Conservation (phyloP, 2,113 vertebrate genomes). For the Dendropsophus ebraccatus region DNA sequence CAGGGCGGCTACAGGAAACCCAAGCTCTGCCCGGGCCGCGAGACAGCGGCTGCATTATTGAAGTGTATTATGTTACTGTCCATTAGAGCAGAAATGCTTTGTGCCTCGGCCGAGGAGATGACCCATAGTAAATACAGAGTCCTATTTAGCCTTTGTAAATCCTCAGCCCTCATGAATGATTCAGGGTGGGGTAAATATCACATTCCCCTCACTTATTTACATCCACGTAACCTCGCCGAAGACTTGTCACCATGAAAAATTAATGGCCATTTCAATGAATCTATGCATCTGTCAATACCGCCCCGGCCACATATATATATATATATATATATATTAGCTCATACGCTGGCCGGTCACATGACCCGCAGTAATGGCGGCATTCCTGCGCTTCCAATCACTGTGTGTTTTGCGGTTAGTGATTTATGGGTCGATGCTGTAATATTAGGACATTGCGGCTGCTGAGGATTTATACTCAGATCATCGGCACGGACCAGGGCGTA, state of each 20-base stretch:
- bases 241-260: constrained; percentile 82
- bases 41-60: constrained; percentile 70
- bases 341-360: constrained; percentile 61
- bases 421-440: constrained; percentile 45
- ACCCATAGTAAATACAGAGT: constrained; percentile 82
- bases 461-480: constrained; percentile 6
- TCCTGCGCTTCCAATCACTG: background rate
- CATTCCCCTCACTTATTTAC: constrained; percentile 84
- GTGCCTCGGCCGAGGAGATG: constrained; percentile 77
- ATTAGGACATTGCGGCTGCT: constrained; percentile 24
- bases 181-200: constrained; percentile 82
- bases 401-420: constrained; percentile 37
- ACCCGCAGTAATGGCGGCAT: background rate
- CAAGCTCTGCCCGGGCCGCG: constrained; percentile 62
- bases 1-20: constrained; percentile 4
- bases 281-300: constrained; percentile 76
- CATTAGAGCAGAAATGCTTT: constrained; percentile 76
- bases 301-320: constrained; percentile 66
- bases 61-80: constrained; percentile 72
- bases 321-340: constrained; percentile 65
- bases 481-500: background rate
- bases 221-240: constrained; percentile 78
- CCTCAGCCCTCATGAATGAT: constrained; percentile 80
- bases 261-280: constrained; percentile 79
- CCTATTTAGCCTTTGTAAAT: constrained; percentile 81